Percentiles rank a stretch among this genome's conserved stretches.
These are phyloP conservation scores for Zosterops hypoxanthus DNA, from an alignment of 2,113 vertebrate species.

Conservation along the genomic window DNA sequence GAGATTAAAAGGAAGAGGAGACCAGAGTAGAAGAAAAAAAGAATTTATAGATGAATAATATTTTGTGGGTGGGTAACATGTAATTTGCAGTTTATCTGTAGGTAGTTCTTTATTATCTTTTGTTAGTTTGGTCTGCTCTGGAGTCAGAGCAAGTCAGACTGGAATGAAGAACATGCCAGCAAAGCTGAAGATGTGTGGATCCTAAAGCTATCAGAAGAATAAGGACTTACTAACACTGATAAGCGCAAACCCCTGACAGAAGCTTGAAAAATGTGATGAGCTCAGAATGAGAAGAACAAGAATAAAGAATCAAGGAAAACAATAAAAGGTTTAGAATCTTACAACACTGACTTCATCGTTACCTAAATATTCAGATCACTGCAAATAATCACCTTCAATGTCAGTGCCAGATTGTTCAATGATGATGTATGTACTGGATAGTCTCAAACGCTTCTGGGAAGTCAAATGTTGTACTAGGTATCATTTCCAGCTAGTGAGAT, in stretches of 20 bases:
- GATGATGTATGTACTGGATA: background rate
- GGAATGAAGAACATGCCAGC: constrained; percentile 77
- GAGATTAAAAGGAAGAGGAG: background rate
- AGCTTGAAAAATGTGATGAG: constrained; percentile 71
- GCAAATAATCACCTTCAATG: constrained; percentile 18
- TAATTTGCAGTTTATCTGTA: constrained; percentile 51
- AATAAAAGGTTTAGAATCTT: constrained; percentile 48
- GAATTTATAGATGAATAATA: background rate
- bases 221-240: constrained; percentile 75
- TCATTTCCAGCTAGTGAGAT: constrained; percentile 22
- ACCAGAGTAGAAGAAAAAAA: background rate
- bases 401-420: constrained; percentile 26
- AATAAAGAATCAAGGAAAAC: constrained; percentile 40
- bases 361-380: constrained; percentile 30
- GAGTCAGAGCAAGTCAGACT: constrained; percentile 78
- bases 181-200: constrained; percentile 75
- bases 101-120: constrained; percentile 80
- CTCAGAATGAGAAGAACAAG: constrained; percentile 70
- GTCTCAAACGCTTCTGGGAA: constrained; percentile 5
- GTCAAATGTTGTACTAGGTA: background rate
- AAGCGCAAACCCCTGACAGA: constrained; percentile 69
- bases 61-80: constrained; percentile 26
- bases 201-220: constrained; percentile 82
- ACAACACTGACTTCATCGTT: constrained; percentile 50
- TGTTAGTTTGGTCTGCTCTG: constrained; percentile 84